These are phyloP conservation scores for Syngnathus typhle DNA, from an alignment of 2,113 vertebrate genomes.

Conservation along the genomic window DNA sequence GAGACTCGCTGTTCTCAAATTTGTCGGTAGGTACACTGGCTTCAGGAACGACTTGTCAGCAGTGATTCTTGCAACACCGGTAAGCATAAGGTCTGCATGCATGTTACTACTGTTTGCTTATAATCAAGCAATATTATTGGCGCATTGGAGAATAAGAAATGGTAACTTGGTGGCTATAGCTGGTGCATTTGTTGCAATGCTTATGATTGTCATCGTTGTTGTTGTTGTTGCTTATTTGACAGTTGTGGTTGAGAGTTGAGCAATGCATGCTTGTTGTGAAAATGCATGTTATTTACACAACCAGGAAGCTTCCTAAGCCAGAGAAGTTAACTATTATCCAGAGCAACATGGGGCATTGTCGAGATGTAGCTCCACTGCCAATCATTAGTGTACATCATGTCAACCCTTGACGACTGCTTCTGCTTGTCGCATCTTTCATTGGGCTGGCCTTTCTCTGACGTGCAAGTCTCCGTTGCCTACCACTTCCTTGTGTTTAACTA, in stretches of 20 bases:
- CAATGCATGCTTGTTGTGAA: neutral
- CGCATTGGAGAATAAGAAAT: neutral
- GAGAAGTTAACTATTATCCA: neutral
- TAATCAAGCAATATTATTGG: slow-evolving; percentile 36
- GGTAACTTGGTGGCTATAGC: neutral
- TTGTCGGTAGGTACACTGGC: slow-evolving; percentile 69
- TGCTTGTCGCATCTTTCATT: neutral
- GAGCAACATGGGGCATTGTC: neutral
- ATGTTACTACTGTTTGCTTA: slow-evolving; percentile 14
- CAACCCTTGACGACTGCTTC: neutral
- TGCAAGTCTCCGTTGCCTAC: neutral
- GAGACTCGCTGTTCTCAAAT: slow-evolving; percentile 51
- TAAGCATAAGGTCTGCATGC: neutral
- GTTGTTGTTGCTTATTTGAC: neutral
- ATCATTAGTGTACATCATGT: neutral
- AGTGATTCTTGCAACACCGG: slow-evolving; percentile 33
- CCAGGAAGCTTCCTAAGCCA: neutral
- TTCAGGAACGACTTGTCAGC: slow-evolving; percentile 55
- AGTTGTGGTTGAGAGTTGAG: neutral
- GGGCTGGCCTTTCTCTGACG: neutral
- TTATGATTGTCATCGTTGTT: neutral
- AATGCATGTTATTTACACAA: neutral
- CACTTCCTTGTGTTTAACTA: neutral
- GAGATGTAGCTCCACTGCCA: neutral
- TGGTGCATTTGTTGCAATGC: neutral